Conservation (phyloP, 2,797 vertebrate species). For the Monodelphis domestica region DNA sequence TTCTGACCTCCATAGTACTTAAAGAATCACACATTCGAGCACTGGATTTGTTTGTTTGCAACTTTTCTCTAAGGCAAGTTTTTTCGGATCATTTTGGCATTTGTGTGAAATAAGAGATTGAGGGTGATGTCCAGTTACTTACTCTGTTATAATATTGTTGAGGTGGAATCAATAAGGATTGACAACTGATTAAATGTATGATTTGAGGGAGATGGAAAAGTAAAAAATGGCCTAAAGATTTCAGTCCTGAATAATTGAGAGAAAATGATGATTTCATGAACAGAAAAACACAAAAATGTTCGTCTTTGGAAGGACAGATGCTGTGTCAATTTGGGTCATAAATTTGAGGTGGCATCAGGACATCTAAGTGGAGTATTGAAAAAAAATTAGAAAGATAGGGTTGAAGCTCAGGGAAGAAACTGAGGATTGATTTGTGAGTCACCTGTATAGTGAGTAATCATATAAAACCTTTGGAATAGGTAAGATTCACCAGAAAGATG, state of each 20-base stretch:
- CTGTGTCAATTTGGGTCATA: background rate
- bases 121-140: background rate
- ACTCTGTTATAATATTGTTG: background rate
- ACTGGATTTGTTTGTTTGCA: background rate
- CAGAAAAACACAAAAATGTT: background rate
- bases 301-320: background rate
- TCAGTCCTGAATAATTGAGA: background rate
- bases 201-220: background rate
- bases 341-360: background rate
- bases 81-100: background rate
- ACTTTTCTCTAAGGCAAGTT: background rate
- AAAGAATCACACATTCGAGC: background rate
- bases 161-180: background rate
- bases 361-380: background rate
- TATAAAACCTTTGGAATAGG: background rate
- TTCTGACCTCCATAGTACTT: background rate
- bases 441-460: background rate
- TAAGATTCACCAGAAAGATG: background rate
- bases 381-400: background rate
- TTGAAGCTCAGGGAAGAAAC: background rate
- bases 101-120: background rate
- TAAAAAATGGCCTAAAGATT: background rate
- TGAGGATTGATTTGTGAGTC: background rate
- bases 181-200: background rate
- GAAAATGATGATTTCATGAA: background rate